phyloP scores from a whole-genome alignment of 2,113 vertebrate genomes.

The Labeo catla region DNA sequence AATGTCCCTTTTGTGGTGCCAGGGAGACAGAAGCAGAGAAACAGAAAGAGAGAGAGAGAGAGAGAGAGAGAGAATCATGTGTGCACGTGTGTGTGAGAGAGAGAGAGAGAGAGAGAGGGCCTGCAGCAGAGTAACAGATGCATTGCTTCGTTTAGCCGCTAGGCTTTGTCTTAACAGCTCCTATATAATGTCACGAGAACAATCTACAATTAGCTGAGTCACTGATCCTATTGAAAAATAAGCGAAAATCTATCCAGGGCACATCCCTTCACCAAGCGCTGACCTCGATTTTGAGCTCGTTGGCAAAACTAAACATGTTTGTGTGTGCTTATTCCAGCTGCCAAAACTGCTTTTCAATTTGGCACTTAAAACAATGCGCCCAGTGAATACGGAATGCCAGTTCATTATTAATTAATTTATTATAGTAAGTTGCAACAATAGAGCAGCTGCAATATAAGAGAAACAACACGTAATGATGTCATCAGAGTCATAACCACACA shows the following conservation, averaged over 20 bases:
- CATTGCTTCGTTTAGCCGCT: constrained; percentile 19
- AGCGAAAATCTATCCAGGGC: constrained; percentile 19
- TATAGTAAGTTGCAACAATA: background rate
- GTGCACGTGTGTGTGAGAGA: background rate
- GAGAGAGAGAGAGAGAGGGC: constrained; percentile 44
- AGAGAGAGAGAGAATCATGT: constrained; percentile 50
- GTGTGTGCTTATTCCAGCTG: background rate
- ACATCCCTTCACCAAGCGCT: constrained; percentile 7
- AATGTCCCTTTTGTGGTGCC: constrained; percentile 61
- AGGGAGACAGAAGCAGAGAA: constrained; percentile 47
- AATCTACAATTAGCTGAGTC: constrained; percentile 4
- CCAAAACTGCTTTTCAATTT: constrained; percentile 16
- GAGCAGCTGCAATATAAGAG: constrained; percentile 7
- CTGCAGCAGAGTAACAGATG: constrained; percentile 40
- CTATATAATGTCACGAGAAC: constrained; percentile 17
- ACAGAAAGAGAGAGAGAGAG: constrained; percentile 34
- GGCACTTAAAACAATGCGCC: background rate
- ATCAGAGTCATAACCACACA: background rate
- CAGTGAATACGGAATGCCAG: background rate
- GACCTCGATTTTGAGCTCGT: constrained; percentile 8
- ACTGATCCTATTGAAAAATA: constrained; percentile 18
- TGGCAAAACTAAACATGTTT: background rate
- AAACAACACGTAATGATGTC: background rate
- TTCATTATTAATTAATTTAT: background rate
- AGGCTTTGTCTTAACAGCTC: constrained; percentile 18